A percentile compares a stretch with the other conserved stretches of the same genome.
Evolutionary conservation across 2,888 invertebrate species (phyloP).

Genomic region (Ormyrus nitidulus): DNA sequence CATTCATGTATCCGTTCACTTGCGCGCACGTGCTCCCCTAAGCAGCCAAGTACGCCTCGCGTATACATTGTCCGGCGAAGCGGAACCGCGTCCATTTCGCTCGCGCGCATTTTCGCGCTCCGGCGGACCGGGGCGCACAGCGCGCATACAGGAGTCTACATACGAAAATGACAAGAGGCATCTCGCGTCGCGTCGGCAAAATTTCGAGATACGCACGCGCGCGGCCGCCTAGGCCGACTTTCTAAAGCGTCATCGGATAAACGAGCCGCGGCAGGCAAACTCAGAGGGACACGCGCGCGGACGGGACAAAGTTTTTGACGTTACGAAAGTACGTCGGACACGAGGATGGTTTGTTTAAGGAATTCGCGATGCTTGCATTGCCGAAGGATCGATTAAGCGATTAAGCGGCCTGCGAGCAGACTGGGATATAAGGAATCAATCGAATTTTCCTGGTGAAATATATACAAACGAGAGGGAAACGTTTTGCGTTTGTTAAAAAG

Average conservation of each 20-base stretch:
- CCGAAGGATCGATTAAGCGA: neutral
- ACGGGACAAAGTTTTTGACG: too few relatives aligned
- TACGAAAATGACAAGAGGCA: neutral
- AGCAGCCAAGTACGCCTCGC: neutral
- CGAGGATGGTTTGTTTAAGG: conserved; percentile 5
- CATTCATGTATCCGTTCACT: too few relatives aligned
- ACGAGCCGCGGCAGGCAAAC: neutral
- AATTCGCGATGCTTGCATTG: neutral
- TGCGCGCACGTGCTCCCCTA: too few relatives aligned
- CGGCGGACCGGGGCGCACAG: neutral
- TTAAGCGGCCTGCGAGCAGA: too few relatives aligned
- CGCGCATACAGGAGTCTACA: neutral
- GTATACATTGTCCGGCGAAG: neutral
- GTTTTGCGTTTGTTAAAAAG: neutral
- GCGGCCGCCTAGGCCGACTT: neutral
- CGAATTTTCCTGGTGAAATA: neutral
- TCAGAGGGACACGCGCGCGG: neutral
- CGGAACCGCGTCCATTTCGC: too few relatives aligned
- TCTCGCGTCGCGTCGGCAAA: neutral
- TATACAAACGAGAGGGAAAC: neutral
- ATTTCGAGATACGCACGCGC: neutral
- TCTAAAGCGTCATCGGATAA: conserved; percentile 24
- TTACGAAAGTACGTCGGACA: neutral
- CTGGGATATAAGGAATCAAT: too few relatives aligned
- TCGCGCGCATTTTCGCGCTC: too few relatives aligned